Evolutionary conservation across 2,113 vertebrate genomes (phyloP).

Genomic region (Leptosomus discolor): DNA sequence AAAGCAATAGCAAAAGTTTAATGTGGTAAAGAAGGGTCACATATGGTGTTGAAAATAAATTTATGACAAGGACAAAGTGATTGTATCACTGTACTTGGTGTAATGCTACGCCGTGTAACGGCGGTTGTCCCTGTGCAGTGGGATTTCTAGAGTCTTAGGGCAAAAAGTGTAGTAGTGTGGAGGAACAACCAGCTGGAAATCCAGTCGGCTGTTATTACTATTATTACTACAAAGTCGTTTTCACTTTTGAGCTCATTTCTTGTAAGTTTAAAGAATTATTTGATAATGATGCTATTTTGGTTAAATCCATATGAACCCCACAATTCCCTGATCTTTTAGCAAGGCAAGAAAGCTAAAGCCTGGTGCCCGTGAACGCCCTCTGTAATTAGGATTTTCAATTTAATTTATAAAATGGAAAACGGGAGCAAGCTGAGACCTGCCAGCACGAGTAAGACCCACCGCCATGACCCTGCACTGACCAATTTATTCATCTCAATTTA

Average conservation of each 20-base stretch:
- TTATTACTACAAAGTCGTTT: not conserved
- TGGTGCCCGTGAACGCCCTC: accelerated
- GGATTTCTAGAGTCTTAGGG: not conserved
- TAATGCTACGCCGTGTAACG: too few relatives aligned
- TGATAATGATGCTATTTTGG: accelerated
- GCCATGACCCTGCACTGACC: not conserved
- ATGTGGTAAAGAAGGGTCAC: not conserved
- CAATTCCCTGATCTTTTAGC: not conserved
- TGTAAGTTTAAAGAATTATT: not conserved
- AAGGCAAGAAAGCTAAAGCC: accelerated
- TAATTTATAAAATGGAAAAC: not conserved
- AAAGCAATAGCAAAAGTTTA: not conserved
- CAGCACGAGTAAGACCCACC: not conserved
- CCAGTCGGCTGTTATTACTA: not conserved
- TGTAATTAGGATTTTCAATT: not conserved
- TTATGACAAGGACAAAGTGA: not conserved
- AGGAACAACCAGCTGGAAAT: not conserved
- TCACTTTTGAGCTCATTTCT: not conserved
- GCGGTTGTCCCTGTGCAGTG: not conserved
- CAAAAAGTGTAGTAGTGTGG: not conserved
- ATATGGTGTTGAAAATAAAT: not conserved
- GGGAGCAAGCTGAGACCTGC: not conserved
- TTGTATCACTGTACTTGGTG: not conserved
- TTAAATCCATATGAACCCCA: not conserved
- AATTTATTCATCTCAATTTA: not conserved